Conservation (phyloP, 2,113 vertebrate genomes). For the Columbina picui region DNA sequence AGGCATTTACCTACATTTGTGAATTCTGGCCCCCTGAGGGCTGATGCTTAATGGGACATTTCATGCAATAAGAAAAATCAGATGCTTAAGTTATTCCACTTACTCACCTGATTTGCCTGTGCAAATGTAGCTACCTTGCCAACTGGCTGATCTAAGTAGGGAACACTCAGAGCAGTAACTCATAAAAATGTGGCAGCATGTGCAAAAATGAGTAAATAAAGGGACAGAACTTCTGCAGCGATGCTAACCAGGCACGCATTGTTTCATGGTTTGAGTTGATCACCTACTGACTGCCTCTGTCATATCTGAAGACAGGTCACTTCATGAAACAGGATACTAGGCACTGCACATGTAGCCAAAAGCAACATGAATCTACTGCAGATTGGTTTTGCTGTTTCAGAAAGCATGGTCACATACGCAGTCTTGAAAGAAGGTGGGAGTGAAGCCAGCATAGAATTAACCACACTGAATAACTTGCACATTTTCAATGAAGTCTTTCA, state of each 20-base stretch:
- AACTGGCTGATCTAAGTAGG: not conserved
- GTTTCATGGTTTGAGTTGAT: not conserved
- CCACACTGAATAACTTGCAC: constrained; percentile 45
- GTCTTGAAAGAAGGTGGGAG: constrained; percentile 43
- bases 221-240: not conserved
- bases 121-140: not conserved
- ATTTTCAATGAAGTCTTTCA: constrained; percentile 18
- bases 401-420: not conserved
- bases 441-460: not conserved
- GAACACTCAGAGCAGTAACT: not conserved
- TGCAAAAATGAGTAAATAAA: not conserved
- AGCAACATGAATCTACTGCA: not conserved
- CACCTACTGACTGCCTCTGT: not conserved
- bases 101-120: not conserved
- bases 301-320: not conserved
- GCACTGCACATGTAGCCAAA: not conserved
- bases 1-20: not conserved
- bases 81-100: not conserved
- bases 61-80: not conserved
- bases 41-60: not conserved
- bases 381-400: constrained; percentile 2
- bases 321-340: not conserved
- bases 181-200: not conserved
- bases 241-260: not conserved
- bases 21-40: not conserved